phyloP scores from a whole-genome alignment of 2,797 vertebrate genomes.

The Esox masquinongy region DNA sequence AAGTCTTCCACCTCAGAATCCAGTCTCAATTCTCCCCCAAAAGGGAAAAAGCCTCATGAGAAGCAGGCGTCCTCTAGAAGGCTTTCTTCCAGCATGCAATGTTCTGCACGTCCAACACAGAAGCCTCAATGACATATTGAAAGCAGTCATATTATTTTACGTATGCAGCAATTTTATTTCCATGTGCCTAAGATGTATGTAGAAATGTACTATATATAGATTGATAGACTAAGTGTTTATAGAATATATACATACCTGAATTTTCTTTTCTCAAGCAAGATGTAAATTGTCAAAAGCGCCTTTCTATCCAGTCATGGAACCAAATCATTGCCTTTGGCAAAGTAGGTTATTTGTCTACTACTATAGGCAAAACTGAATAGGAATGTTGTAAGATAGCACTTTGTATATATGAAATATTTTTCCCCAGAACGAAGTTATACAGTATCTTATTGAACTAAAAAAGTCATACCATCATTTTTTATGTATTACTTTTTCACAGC shows the following conservation, averaged over 20 bases:
- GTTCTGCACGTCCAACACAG: slow-evolving; percentile 86
- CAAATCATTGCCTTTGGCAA: slow-evolving; percentile 83
- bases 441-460: slow-evolving; percentile 28
- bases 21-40: slow-evolving; percentile 76
- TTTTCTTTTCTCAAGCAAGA: slow-evolving; percentile 64
- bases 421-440: slow-evolving; percentile 34
- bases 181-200: slow-evolving; percentile 80
- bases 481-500: slow-evolving; percentile 31
- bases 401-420: slow-evolving; percentile 66
- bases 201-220: slow-evolving; percentile 31
- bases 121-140: slow-evolving; percentile 85
- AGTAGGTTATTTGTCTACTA: slow-evolving; percentile 79
- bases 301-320: slow-evolving; percentile 85
- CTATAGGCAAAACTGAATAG: slow-evolving; percentile 75
- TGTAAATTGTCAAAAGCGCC: slow-evolving; percentile 85
- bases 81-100: slow-evolving; percentile 88
- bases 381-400: slow-evolving; percentile 74
- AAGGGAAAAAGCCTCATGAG: slow-evolving; percentile 83
- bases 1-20: slow-evolving; percentile 89
- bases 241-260: slow-evolving; percentile 38
- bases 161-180: slow-evolving; percentile 85
- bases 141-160: slow-evolving; percentile 69
- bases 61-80: slow-evolving; percentile 82
- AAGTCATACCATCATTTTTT: slow-evolving; percentile 34
- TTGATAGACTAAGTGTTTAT: slow-evolving; percentile 24